phyloP scores from a whole-genome alignment of 1,140 invertebrate species.

The Octopus bimaculoides region DNA sequence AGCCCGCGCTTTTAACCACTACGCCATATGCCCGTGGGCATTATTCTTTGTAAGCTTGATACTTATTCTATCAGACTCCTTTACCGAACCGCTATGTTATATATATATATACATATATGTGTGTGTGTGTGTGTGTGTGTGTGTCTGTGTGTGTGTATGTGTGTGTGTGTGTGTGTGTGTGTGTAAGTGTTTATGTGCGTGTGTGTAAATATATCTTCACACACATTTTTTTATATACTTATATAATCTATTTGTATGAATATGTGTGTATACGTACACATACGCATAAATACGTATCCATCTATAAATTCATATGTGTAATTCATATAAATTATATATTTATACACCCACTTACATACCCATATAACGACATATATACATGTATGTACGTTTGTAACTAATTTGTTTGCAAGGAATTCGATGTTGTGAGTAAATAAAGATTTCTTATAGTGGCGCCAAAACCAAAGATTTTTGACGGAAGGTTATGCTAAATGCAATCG shows the following conservation, averaged over 20 bases:
- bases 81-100: no score
- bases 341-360: background rate
- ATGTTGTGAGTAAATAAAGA: no score
- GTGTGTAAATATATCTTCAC: background rate
- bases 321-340: background rate
- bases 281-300: background rate
- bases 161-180: background rate
- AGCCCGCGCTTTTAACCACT: no score
- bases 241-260: background rate
- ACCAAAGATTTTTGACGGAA: no score
- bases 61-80: no score
- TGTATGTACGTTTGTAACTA: background rate
- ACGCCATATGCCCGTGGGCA: no score
- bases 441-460: no score
- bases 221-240: background rate
- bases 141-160: background rate
- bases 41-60: no score
- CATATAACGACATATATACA: background rate
- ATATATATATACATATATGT: background rate
- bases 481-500: no score
- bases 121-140: background rate
- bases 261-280: background rate
- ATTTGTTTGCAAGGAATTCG: no score
- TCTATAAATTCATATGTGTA: background rate
- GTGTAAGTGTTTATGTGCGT: background rate